These are phyloP conservation scores for Aricia agestis DNA, from an alignment of 1,140 invertebrate genomes.

Conservation along the genomic window DNA sequence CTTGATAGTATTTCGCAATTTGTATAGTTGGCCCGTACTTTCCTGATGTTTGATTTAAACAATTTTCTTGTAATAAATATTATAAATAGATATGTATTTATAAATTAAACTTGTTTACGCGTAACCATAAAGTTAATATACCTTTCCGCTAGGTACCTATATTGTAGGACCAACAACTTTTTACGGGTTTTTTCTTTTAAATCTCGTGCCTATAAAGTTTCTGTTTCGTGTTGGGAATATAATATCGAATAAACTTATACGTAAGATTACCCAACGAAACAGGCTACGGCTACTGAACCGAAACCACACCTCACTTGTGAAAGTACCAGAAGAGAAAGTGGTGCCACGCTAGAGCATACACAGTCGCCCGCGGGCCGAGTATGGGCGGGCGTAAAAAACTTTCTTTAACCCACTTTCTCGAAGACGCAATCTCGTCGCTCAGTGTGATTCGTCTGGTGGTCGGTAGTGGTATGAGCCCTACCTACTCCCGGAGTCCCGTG, in stretches of 20 bases:
- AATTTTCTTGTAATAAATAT: no score
- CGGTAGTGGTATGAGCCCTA: constrained; percentile 67
- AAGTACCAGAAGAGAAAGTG: constrained; percentile 74
- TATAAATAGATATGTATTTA: no score
- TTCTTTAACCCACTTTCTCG: constrained; percentile 75
- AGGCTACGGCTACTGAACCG: constrained; percentile 59
- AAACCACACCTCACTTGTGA: constrained; percentile 69
- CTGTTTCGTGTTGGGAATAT: neutral
- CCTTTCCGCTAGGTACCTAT: no score
- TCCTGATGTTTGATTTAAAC: no score
- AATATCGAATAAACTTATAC: constrained; percentile 32
- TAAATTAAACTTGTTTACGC: no score
- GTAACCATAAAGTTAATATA: no score
- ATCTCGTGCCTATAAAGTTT: no score
- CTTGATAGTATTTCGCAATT: no score
- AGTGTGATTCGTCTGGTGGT: constrained; percentile 63
- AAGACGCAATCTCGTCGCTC: constrained; percentile 56
- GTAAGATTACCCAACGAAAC: constrained; percentile 51
- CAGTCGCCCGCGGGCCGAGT: constrained; percentile 53
- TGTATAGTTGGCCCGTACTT: no score
- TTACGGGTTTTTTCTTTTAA: no score
- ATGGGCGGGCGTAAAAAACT: constrained; percentile 66
- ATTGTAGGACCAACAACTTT: no score
- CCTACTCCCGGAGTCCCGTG: constrained; percentile 63
- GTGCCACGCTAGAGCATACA: constrained; percentile 60